Base-by-base conservation (phyloP, 2,797 vertebrate genomes). In the Amniataba percoides region DNA sequence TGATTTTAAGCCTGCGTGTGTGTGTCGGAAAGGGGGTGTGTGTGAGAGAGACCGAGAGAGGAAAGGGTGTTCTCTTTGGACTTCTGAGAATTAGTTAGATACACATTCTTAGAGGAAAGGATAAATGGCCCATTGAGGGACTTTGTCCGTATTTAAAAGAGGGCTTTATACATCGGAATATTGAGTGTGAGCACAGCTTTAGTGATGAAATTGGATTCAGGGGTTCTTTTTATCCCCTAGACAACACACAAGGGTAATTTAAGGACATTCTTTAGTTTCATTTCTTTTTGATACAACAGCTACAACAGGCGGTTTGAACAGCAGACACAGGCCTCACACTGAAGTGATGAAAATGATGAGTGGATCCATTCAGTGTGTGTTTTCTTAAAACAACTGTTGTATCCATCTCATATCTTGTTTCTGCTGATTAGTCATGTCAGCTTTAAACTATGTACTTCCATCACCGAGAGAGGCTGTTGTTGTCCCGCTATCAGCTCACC, bases 171-270 rank as follows among this genome's bases (percentile, higher is more conserved):
- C 77, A 78, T 83, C 77, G 82, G 79, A 90, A 82, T 80, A 91
- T 81, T 89, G 89, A 89, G 84, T 88, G 85, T 81, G 84, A 91
- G 83, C 86, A 25, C 83, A 63, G 87, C 89, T 90, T 90, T 88
- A 66, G 85, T 81, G 88, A 89, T 91, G 85, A 88, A 85, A 90
- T 79, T 90, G 89, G 88, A 92, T 84, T 92, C 90, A 86, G 86
- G 87, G 86, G 76, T 84, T 89, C 86, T 80, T 91, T 93, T 84
- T 86, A 87, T 88, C 87, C 81, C 84, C 85, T 75, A 63, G 85
- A 87, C 82, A 87, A 88, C 86, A 87, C 78, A 76, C 25, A 64
- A 81, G 78, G 91, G 90, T 92, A 84, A 91, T 91, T 90, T 89
- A 89, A 93, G 92, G 92, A 91, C 89, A 74, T 31, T 70, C 71